Evolutionary conservation across 2,797 vertebrate species (phyloP), one percentile per base, ranked within the genome.

Genomic region (Podargus strigoides): DNA sequence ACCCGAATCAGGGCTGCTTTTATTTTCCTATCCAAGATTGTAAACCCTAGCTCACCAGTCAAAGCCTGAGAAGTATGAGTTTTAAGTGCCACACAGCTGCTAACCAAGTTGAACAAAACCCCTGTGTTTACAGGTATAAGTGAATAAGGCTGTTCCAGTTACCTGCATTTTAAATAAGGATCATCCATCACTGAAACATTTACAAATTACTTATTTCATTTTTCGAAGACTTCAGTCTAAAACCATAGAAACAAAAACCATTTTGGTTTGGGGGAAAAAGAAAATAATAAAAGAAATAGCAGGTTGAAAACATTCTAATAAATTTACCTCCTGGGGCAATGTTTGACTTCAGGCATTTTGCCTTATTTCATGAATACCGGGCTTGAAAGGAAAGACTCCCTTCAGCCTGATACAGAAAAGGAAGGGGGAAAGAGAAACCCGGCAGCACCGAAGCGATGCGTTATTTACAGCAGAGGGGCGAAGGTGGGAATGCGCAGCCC

Each of bases 401-500:
- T 23, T 24, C 32, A 47, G 37, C 10, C 1, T 0, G 21, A 5
- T 1, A 12, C 0, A 32, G 69, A 34, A 37, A 42, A 18, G 12
- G 30, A 21, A 34, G 6, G 34, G 9, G 59, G 16, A 17, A 59
- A 39, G 34, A 3, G 52, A 21, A 80, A 7, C 7, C 0, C 30
- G 20, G 2, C 0, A 42, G 34, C 47, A 6, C 4, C 6, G 62
- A 1, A 8, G 6, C 28, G 20, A 5, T 7, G 39, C 0, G 53
- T 16, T 9, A 5, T 16, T 28, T 8, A 6, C 27, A 26, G 2
- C 18, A 3, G 32, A 5, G 56, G 6, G 7, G 24, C 0, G 44
- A 9, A 16, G 9, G 21, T 6, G 37, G 39, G 7, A 28, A 6
- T 0, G 34, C 34, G 12, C 12, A 4, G 7, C 3, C 2, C 12